Conservation (phyloP, 2,113 vertebrate species). For the Epinephelus fuscoguttatus region DNA sequence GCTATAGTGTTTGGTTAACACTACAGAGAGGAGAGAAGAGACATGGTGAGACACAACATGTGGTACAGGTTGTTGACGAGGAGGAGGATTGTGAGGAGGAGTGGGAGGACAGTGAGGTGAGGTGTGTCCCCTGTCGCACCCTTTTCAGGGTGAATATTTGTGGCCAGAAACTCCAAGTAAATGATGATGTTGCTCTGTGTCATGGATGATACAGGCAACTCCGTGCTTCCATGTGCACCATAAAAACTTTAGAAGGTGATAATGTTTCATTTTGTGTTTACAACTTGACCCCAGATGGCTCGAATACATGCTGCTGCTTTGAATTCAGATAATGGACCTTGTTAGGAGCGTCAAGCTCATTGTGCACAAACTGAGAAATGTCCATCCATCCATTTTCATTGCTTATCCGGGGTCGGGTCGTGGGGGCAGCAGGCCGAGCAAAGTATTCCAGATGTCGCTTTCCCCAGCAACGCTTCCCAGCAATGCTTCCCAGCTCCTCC, state of each 20-base stretch:
- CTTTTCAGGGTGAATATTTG: background rate
- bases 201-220: background rate
- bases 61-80: no score
- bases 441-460: no score
- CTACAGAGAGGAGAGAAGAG: no score
- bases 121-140: no score
- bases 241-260: constrained; percentile 7
- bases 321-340: background rate
- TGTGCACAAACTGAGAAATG: background rate
- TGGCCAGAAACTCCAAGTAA: background rate
- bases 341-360: background rate
- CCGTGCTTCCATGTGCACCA: background rate
- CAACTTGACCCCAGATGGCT: background rate
- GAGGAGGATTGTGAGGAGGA: no score
- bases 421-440: no score
- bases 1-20: no score
- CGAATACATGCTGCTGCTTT: background rate
- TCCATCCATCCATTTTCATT: background rate
- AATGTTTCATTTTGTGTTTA: background rate
- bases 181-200: background rate
- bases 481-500: no score
- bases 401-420: no score
- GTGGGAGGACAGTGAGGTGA: no score
- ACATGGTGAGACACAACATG: no score
- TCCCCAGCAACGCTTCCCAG: no score